Percentiles rank a stretch among this genome's conserved stretches.
Conservation (phyloP, 2,113 vertebrate genomes). For the Machaerirhynchus nigripectus region DNA sequence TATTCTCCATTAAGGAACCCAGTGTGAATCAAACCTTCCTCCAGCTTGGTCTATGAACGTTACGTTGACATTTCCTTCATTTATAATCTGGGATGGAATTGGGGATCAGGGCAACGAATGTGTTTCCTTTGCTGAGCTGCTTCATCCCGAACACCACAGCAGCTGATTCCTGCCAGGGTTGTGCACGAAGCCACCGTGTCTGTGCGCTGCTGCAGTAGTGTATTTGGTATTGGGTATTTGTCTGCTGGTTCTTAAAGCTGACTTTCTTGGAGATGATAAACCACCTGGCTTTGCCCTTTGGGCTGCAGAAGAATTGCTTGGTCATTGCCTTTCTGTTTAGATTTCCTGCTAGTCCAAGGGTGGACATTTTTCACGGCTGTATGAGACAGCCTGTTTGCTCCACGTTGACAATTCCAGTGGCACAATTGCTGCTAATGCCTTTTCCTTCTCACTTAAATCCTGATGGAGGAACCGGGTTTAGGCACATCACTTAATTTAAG, state of each 20-base stretch:
- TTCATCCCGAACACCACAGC: neutral
- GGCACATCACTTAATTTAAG: slow-evolving; percentile 17
- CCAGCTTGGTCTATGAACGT: neutral
- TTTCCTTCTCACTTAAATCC: slow-evolving; percentile 13
- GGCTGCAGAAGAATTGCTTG: neutral
- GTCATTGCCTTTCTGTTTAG: neutral
- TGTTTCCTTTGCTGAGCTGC: neutral
- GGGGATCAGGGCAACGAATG: neutral
- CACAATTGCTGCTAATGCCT: slow-evolving; percentile 5
- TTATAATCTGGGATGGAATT: neutral
- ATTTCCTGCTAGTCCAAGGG: neutral
- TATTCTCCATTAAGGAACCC: neutral
- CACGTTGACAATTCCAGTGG: neutral
- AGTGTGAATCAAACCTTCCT: neutral
- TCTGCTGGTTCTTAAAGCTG: neutral
- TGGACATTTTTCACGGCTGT: neutral
- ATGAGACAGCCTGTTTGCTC: neutral
- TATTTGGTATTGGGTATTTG: neutral
- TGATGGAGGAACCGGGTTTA: neutral
- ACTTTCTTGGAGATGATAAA: neutral
- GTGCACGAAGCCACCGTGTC: fast-evolving
- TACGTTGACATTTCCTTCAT: neutral
- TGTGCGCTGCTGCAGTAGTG: neutral
- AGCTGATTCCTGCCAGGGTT: neutral
- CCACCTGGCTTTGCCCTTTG: neutral